Percentiles rank a stretch among this genome's conserved stretches.
Evolutionary conservation across 2,797 vertebrate species (phyloP).

Genomic region (Buceros bicornis): DNA sequence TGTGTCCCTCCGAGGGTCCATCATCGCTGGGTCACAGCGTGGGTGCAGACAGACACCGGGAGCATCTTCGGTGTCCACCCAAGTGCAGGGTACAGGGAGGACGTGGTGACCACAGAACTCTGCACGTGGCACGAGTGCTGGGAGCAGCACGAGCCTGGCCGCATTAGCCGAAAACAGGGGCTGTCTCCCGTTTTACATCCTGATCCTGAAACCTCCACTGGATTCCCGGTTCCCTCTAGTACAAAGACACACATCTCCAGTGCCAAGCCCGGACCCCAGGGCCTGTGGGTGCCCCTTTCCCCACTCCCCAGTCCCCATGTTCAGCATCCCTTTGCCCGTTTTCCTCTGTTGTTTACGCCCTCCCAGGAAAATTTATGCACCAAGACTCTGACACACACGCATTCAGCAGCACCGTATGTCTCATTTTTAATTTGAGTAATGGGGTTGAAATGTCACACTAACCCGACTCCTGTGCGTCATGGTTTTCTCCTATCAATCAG

Average conservation of each 20-base stretch:
- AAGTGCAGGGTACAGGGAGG: not conserved
- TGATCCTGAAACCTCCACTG: no score
- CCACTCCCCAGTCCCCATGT: rapidly evolving
- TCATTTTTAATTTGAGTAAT: not conserved
- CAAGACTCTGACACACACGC: not conserved
- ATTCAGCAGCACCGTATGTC: not conserved
- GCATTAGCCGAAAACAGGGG: not conserved
- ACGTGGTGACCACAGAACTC: rapidly evolving
- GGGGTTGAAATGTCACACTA: not conserved
- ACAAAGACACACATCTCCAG: not conserved
- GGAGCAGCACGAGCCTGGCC: rapidly evolving
- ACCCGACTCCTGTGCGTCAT: not conserved
- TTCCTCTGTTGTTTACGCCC: not conserved
- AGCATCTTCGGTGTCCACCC: not conserved
- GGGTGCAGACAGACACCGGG: not conserved
- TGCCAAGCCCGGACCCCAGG: rapidly evolving
- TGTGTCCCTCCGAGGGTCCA: rapidly evolving
- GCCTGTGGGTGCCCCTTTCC: rapidly evolving
- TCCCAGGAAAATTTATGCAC: not conserved
- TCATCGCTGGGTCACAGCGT: rapidly evolving
- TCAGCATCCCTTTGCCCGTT: not conserved
- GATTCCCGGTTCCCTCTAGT: not conserved
- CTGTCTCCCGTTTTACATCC: not conserved
- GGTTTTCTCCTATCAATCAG: not conserved
- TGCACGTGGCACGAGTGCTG: rapidly evolving